These are phyloP conservation scores for Himalopsyche phryganea DNA, from an alignment of 1,140 invertebrate species.

Conservation along the genomic window DNA sequence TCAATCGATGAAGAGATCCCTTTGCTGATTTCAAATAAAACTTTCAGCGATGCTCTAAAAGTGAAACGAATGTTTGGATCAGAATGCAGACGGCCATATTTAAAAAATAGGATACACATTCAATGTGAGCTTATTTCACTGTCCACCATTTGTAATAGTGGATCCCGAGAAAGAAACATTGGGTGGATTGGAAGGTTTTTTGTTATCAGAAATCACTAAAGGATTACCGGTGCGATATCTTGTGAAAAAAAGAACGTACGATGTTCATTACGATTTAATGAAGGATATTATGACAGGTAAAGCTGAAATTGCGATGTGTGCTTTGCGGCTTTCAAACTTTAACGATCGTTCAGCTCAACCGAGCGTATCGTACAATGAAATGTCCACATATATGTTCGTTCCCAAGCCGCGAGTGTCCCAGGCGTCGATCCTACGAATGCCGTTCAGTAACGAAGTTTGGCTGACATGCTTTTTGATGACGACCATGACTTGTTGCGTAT, in stretches of 20 bases:
- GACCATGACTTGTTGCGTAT: background rate
- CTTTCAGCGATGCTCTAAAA: too few relatives aligned
- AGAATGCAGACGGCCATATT: too few relatives aligned
- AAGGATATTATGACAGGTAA: background rate
- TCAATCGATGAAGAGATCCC: too few relatives aligned
- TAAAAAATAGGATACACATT: background rate
- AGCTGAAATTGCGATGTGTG: conserved; percentile 3
- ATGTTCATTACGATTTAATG: background rate
- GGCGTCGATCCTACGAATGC: background rate
- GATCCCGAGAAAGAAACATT: background rate
- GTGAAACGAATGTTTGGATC: too few relatives aligned
- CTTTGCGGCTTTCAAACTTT: conserved; percentile 5
- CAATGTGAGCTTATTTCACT: conserved; percentile 12
- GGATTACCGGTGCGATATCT: conserved; percentile 1
- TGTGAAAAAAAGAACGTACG: background rate
- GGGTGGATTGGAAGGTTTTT: conserved; percentile 1
- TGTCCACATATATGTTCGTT: conserved; percentile 5
- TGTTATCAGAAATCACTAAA: conserved; percentile 8
- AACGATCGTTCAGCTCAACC: background rate
- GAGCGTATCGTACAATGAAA: background rate
- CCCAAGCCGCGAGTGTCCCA: conserved; percentile 5
- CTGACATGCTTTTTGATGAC: conserved; percentile 1
- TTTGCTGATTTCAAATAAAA: too few relatives aligned
- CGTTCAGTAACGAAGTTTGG: conserved; percentile 1
- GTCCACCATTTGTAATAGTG: conserved; percentile 10